These are phyloP conservation scores for Halotydeus destructor DNA, from an alignment of 1,140 invertebrate genomes.

Conservation along the genomic window DNA sequence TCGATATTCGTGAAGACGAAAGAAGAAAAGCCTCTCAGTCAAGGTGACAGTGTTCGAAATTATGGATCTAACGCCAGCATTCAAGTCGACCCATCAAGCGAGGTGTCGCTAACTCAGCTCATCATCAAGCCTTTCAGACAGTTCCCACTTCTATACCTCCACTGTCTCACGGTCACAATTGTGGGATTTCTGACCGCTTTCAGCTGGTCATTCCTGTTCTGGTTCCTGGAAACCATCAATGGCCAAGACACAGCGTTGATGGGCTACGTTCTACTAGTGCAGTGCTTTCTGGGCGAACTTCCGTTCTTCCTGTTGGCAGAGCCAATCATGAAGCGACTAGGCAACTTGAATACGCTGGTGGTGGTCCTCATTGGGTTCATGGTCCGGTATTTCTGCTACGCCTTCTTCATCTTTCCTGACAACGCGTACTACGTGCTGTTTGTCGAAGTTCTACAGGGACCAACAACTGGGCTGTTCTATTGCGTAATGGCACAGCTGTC, in stretches of 20 bases:
- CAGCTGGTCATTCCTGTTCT: conserved; percentile 62
- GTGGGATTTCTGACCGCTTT: conserved; percentile 62
- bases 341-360: conserved; percentile 57
- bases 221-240: conserved; percentile 20
- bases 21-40: too few relatives aligned
- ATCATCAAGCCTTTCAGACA: too few relatives aligned
- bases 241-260: conserved; percentile 40
- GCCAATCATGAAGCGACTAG: conserved; percentile 51
- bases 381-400: conserved; percentile 57
- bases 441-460: conserved; percentile 61
- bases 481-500: conserved; percentile 42
- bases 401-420: conserved; percentile 30
- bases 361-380: conserved; percentile 46
- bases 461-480: conserved; percentile 72
- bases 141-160: not conserved
- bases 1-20: too few relatives aligned
- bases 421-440: conserved; percentile 59
- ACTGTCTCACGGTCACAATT: conserved; percentile 41
- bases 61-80: too few relatives aligned
- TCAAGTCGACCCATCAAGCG: too few relatives aligned
- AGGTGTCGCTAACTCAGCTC: too few relatives aligned
- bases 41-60: too few relatives aligned
- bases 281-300: conserved; percentile 65
- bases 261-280: conserved; percentile 49
- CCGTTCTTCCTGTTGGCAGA: conserved; percentile 71